phyloP scores from a whole-genome alignment of 2,113 vertebrate species.

The Oryzias javanicus region DNA sequence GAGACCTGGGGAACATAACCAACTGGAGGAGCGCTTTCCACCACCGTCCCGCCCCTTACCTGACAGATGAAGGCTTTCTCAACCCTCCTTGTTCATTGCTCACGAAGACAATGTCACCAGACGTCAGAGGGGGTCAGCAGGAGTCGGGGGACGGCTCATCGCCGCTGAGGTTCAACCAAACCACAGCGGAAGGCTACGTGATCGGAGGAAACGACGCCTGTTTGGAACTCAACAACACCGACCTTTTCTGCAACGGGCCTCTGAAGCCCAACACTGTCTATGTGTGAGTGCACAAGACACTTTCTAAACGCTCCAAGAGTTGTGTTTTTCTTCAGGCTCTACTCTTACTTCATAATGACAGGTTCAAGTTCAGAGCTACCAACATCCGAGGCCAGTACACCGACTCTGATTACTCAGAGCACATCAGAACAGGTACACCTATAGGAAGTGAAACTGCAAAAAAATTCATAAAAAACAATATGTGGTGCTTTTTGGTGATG shows the following conservation, averaged over 20 bases:
- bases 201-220: slow-evolving; percentile 86
- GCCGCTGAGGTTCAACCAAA: slow-evolving; percentile 52
- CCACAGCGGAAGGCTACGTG: slow-evolving; percentile 79
- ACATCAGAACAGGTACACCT: slow-evolving; percentile 88
- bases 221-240: slow-evolving; percentile 76
- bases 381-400: slow-evolving; percentile 89
- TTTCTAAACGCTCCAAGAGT: background rate
- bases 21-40: slow-evolving; percentile 91
- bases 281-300: slow-evolving; percentile 80
- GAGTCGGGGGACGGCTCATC: slow-evolving; percentile 7
- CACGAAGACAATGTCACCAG: slow-evolving; percentile 18
- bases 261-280: slow-evolving; percentile 90
- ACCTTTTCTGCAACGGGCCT: slow-evolving; percentile 91
- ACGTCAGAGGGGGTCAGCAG: background rate
- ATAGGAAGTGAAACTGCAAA: background rate
- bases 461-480: background rate
- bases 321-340: background rate
- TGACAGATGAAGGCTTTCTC: slow-evolving; percentile 89
- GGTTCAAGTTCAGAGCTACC: slow-evolving; percentile 96
- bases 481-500: background rate
- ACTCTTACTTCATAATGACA: slow-evolving; percentile 62
- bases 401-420: slow-evolving; percentile 93
- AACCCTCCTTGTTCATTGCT: slow-evolving; percentile 80
- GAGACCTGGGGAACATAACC: slow-evolving; percentile 85
- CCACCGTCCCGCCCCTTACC: slow-evolving; percentile 84